Conservation (phyloP, 2,888 invertebrate genomes). For the Drosophila atripex region DNA sequence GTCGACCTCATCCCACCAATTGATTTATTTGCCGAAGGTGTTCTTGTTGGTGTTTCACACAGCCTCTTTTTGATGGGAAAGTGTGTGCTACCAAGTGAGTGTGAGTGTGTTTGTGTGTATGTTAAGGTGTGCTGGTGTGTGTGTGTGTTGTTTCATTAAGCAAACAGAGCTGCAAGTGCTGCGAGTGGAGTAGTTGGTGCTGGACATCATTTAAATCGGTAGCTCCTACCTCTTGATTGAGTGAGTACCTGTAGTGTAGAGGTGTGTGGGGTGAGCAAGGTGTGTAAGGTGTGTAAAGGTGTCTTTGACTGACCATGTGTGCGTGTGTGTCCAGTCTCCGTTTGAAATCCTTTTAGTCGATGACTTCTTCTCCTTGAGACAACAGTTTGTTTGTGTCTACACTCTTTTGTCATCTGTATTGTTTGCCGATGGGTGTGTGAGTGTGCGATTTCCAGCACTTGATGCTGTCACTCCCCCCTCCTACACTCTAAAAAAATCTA, state of each 20-base stretch:
- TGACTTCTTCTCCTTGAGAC: constrained; percentile 54
- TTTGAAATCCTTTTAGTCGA: constrained; percentile 38
- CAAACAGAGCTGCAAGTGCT: constrained; percentile 62
- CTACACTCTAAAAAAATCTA: background rate
- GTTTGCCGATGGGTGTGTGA: constrained; percentile 42
- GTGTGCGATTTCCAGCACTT: constrained; percentile 64
- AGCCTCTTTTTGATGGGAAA: constrained; percentile 9
- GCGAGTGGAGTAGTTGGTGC: constrained; percentile 29
- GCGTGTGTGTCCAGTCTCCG: constrained; percentile 2
- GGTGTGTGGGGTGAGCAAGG: too few relatives aligned
- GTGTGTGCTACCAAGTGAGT: constrained; percentile 1
- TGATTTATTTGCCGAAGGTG: constrained; percentile 70
- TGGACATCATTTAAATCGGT: constrained; percentile 57
- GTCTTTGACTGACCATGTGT: background rate
- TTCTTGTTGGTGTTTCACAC: constrained; percentile 53
- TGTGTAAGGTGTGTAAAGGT: background rate
- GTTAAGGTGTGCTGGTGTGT: constrained; percentile 4
- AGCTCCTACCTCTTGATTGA: constrained; percentile 23
- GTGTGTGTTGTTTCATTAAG: constrained; percentile 65
- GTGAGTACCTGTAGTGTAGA: background rate
- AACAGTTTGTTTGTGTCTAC: constrained; percentile 51
- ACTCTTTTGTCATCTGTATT: constrained; percentile 5
- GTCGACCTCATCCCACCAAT: constrained; percentile 27
- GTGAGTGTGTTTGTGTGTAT: constrained; percentile 7
- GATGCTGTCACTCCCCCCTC: constrained; percentile 15